phyloP scores from a whole-genome alignment of 2,888 invertebrate genomes.

The Dasysyrphus tricinctus region DNA sequence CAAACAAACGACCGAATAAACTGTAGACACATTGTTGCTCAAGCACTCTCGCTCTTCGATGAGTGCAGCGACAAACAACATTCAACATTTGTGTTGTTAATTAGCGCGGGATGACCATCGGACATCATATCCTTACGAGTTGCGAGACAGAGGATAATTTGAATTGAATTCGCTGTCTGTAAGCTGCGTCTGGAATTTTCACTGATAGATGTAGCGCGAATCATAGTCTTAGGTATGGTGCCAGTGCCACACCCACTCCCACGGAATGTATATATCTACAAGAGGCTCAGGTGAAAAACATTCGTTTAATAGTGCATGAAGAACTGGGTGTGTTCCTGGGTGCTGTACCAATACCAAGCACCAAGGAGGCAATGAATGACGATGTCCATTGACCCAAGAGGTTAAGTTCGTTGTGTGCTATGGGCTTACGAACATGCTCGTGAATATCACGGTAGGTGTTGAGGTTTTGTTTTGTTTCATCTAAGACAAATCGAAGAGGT shows the following conservation, averaged over 20 bases:
- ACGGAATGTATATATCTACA: conserved; percentile 34
- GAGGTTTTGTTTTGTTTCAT: conserved; percentile 16
- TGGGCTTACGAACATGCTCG: conserved; percentile 31
- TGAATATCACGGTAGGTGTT: conserved; percentile 35
- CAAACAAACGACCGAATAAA: conserved; percentile 61
- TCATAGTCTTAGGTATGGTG: conserved; percentile 21
- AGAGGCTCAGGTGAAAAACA: conserved; percentile 44
- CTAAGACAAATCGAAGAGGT: conserved; percentile 33
- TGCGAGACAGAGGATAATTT: conserved; percentile 38
- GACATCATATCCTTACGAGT: conserved; percentile 55
- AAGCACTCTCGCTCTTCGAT: conserved; percentile 38
- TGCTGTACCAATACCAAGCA: conserved; percentile 7
- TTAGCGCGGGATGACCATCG: conserved; percentile 65
- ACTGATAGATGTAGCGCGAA: conserved; percentile 49
- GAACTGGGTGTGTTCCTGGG: conserved; percentile 64
- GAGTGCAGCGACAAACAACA: conserved; percentile 55
- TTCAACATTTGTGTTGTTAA: conserved; percentile 71
- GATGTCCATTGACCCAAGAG: conserved; percentile 69
- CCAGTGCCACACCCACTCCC: conserved; percentile 66
- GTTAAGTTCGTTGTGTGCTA: conserved; percentile 51
- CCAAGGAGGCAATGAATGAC: conserved; percentile 44
- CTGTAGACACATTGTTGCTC: conserved; percentile 65
- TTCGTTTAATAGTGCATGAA: conserved; percentile 71
- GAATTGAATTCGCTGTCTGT: conserved; percentile 14
- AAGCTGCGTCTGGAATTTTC: conserved; percentile 22